Conservation (phyloP, 2,113 vertebrate species). For the Cisticola juncidis region DNA sequence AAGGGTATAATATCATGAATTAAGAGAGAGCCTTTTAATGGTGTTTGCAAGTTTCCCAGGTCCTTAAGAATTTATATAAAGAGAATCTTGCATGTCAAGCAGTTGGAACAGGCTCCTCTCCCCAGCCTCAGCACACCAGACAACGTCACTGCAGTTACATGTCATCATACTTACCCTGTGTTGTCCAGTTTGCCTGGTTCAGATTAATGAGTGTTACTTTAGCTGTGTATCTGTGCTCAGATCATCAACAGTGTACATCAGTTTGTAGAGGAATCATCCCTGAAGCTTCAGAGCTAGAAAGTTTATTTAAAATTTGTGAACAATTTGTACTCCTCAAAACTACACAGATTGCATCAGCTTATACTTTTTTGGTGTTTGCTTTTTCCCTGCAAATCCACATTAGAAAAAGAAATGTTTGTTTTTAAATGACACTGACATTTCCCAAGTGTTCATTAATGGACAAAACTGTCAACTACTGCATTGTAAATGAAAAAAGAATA, state of each 20-base stretch:
- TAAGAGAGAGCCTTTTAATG: neutral
- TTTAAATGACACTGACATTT: neutral
- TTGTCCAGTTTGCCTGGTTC: neutral
- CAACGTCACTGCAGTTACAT: neutral
- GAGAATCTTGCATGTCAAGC: neutral
- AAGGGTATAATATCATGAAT: neutral
- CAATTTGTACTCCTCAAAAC: neutral
- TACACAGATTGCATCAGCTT: rapidly evolving
- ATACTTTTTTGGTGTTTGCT: neutral
- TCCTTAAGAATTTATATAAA: neutral
- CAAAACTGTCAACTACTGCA: neutral
- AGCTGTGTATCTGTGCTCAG: neutral
- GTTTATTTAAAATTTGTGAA: neutral
- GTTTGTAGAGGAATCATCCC: neutral
- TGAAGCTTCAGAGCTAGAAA: neutral
- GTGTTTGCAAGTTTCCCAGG: neutral
- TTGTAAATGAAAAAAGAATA: neutral
- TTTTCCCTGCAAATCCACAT: neutral
- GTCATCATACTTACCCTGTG: neutral
- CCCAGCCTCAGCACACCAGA: neutral
- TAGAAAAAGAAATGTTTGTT: neutral
- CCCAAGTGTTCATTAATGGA: neutral
- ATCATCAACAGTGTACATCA: neutral
- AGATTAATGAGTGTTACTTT: neutral
- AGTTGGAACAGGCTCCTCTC: neutral